These are phyloP conservation scores for Triplophysa dalaica DNA, from an alignment of 2,113 vertebrate species.

Conservation along the genomic window DNA sequence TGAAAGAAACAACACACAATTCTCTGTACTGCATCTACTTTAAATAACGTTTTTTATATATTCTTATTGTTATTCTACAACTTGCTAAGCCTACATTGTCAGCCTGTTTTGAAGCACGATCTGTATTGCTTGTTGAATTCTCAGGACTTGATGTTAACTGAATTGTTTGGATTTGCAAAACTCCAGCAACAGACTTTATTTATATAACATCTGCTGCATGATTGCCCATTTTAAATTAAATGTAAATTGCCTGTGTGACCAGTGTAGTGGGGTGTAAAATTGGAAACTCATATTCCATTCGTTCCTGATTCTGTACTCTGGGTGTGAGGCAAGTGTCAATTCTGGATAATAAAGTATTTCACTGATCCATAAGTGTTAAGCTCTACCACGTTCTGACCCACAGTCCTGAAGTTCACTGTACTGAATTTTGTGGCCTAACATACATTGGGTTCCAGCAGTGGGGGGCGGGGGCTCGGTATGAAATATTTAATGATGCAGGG, in stretches of 20 bases:
- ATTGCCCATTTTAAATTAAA: conserved; percentile 26
- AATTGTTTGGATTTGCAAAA: conserved; percentile 9
- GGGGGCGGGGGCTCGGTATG: not conserved
- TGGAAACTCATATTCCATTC: not conserved
- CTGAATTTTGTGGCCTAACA: conserved; percentile 3
- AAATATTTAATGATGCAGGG: conserved; percentile 47
- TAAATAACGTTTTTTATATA: not conserved
- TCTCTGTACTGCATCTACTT: not conserved
- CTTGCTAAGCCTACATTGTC: not conserved
- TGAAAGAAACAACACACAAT: not conserved
- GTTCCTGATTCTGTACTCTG: not conserved
- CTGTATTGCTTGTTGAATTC: conserved; percentile 1
- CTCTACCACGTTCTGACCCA: not conserved
- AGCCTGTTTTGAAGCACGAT: not conserved
- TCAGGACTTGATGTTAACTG: not conserved
- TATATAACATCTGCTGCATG: conserved; percentile 20
- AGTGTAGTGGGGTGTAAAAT: conserved; percentile 27
- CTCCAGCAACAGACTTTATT: not conserved
- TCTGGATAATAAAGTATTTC: not conserved
- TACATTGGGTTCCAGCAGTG: conserved; percentile 23
- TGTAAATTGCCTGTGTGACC: conserved; percentile 32
- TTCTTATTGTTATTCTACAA: not conserved
- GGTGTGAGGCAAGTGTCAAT: not conserved
- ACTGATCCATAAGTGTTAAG: not conserved
- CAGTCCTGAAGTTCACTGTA: not conserved